Percentiles rank a stretch among this genome's conserved stretches.
Evolutionary conservation across 1,140 invertebrate genomes (phyloP).

Genomic region (Danaus plexippus): DNA sequence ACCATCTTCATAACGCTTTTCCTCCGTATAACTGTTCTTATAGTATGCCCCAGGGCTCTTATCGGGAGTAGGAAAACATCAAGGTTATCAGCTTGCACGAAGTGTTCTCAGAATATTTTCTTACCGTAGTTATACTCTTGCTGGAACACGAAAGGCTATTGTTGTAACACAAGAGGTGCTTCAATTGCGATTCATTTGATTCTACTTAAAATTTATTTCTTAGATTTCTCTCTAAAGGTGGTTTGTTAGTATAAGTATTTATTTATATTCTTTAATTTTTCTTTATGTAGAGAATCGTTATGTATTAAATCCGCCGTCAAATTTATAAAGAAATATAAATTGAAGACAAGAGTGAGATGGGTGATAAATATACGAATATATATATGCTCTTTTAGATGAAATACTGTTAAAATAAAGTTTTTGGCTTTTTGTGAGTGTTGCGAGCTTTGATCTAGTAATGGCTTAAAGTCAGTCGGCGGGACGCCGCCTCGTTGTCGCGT

Average conservation of each 20-base stretch:
- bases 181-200: slow-evolving; percentile 2
- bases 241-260: slow-evolving; percentile 1
- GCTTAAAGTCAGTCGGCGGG: slow-evolving; percentile 40
- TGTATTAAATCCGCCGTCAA: no score
- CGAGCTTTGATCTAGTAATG: slow-evolving; percentile 44
- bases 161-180: no score
- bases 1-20: slow-evolving; percentile 41
- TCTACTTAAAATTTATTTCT: not conserved
- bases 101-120: slow-evolving; percentile 24
- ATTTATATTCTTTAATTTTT: slow-evolving; percentile 3
- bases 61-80: slow-evolving; percentile 27
- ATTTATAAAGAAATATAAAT: no score
- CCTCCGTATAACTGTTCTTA: slow-evolving; percentile 39
- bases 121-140: slow-evolving; percentile 14
- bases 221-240: slow-evolving; percentile 4
- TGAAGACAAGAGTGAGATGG: no score
- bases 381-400: no score
- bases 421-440: slow-evolving; percentile 26
- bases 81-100: slow-evolving; percentile 24
- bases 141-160: not conserved
- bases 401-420: slow-evolving; percentile 2
- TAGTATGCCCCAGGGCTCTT: slow-evolving; percentile 23
- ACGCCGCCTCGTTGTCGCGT: slow-evolving; percentile 39
- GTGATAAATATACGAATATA: no score
- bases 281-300: no score